Conservation (phyloP, 2,113 vertebrate species). For the Ranitomeya variabilis region DNA sequence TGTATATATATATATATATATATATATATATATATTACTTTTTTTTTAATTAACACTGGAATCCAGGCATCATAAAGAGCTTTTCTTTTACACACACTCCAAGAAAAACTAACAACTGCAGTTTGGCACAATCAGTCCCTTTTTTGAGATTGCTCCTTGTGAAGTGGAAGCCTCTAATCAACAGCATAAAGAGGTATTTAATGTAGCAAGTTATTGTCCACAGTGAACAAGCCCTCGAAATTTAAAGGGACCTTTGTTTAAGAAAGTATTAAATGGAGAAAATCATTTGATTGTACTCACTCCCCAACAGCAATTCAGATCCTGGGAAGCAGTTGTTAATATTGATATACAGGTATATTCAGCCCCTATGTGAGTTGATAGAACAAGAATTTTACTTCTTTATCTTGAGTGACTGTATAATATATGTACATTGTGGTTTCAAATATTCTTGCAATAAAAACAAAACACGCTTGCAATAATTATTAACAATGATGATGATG, state of each 20-base stretch:
- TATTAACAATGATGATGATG: too few relatives aligned
- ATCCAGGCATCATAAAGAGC: neutral
- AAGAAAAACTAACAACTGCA: neutral
- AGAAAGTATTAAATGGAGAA: neutral
- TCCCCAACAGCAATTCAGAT: too few relatives aligned
- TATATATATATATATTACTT: too few relatives aligned
- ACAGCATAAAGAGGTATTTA: slow-evolving; percentile 1
- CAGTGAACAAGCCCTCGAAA: neutral
- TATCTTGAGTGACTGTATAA: too few relatives aligned
- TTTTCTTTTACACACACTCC: neutral
- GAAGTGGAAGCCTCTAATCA: neutral
- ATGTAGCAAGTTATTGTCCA: neutral
- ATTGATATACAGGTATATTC: too few relatives aligned
- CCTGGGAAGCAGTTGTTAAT: too few relatives aligned
- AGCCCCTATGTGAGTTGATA: too few relatives aligned
- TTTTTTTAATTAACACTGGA: neutral
- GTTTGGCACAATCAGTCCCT: slow-evolving; percentile 1
- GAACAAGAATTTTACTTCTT: too few relatives aligned
- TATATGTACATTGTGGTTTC: neutral
- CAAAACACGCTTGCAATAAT: too few relatives aligned
- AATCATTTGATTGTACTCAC: neutral
- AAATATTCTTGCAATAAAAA: neutral
- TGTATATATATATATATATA: too few relatives aligned
- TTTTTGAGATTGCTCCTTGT: neutral
- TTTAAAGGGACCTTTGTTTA: neutral